These are phyloP conservation scores for Ciconia stormi DNA, from an alignment of 2,113 vertebrate genomes.

Conservation along the genomic window DNA sequence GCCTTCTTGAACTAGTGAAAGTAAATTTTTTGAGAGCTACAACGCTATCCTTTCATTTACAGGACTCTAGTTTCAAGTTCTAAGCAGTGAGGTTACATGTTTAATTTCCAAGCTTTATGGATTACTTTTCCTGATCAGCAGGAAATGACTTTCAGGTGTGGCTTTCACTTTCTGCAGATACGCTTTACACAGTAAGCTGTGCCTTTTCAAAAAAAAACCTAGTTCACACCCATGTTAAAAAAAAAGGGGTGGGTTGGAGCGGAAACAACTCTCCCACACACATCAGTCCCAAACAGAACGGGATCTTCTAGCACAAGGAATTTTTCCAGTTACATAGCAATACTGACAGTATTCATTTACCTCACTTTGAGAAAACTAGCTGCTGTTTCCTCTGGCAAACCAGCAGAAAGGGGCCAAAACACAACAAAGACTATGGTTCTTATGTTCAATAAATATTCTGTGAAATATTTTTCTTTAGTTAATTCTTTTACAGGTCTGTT, in stretches of 20 bases:
- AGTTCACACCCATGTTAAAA: not conserved
- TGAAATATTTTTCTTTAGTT: not conserved
- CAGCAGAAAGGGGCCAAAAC: not conserved
- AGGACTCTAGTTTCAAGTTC: not conserved
- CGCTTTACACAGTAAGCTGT: not conserved
- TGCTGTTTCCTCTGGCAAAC: not conserved
- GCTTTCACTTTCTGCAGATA: constrained; percentile 23
- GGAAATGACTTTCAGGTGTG: not conserved
- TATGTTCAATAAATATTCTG: not conserved
- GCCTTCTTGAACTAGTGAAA: not conserved
- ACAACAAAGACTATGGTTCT: not conserved
- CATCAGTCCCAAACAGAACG: not conserved
- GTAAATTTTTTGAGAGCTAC: not conserved
- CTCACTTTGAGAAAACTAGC: not conserved
- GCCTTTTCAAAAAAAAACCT: not conserved
- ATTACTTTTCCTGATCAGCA: not conserved
- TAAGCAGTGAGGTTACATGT: not conserved
- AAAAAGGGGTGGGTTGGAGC: not conserved
- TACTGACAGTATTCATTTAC: not conserved
- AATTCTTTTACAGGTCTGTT: not conserved
- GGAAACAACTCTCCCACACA: not conserved
- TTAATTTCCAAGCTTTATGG: not conserved
- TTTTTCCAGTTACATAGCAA: not conserved
- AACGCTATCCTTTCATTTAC: not conserved
- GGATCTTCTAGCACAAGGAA: not conserved